phyloP scores from a whole-genome alignment of 2,888 invertebrate species.

The Prosopocoilus inquinatus region DNA sequence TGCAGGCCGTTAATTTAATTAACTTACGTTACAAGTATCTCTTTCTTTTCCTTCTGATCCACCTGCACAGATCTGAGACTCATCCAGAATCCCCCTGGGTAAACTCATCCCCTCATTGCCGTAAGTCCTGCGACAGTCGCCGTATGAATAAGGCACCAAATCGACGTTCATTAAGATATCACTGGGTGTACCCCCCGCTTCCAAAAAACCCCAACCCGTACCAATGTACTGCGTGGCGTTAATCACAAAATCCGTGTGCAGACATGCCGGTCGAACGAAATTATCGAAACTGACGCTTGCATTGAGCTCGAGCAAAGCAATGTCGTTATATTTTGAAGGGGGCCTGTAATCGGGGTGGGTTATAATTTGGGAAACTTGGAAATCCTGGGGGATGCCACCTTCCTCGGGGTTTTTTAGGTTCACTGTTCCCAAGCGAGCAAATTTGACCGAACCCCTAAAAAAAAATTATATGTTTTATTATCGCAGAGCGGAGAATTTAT shows the following conservation, averaged over 20 bases:
- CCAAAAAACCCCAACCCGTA: constrained; percentile 54
- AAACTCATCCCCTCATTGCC: constrained; percentile 24
- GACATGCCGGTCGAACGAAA: constrained; percentile 61
- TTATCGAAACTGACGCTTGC: constrained; percentile 52
- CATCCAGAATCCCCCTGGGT: constrained; percentile 36
- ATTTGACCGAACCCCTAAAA: constrained; percentile 8
- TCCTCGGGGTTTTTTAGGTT: neutral
- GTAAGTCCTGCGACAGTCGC: constrained; percentile 39
- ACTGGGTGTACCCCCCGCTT: constrained; percentile 29
- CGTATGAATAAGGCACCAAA: constrained; percentile 38
- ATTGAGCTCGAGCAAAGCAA: constrained; percentile 60
- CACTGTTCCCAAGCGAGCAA: constrained; percentile 2
- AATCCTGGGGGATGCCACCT: constrained; percentile 8
- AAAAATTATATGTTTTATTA: too few relatives aligned
- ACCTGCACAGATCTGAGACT: constrained; percentile 50
- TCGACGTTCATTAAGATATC: constrained; percentile 51
- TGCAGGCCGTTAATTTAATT: too few relatives aligned
- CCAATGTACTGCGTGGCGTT: constrained; percentile 51
- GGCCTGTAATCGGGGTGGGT: constrained; percentile 8
- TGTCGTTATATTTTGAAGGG: constrained; percentile 56
- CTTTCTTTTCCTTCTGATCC: constrained; percentile 34
- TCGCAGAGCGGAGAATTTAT: too few relatives aligned
- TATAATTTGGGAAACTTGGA: constrained; percentile 1
- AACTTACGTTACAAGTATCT: constrained; percentile 47
- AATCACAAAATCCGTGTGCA: constrained; percentile 47